A percentile compares a stretch with the other conserved stretches of the same genome.
phyloP scores from a whole-genome alignment of 2,888 invertebrate genomes.

The Ophioninae sp. region DNA sequence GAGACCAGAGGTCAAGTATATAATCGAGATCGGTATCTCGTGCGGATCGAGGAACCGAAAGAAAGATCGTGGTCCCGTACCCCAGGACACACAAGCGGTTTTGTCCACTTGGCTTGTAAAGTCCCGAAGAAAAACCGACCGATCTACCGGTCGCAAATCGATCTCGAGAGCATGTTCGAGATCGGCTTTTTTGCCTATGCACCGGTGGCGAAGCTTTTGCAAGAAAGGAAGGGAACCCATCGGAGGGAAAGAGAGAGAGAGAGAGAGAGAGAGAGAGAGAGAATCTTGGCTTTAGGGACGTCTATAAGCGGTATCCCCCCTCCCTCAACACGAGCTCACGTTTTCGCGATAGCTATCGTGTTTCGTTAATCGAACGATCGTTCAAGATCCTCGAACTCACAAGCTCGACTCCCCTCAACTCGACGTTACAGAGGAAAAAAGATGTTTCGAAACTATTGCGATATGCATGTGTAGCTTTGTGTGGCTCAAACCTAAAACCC shows the following conservation, averaged over 20 bases:
- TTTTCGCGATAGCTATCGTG: slow-evolving; percentile 58
- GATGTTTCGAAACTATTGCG: not conserved
- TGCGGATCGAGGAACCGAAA: not conserved
- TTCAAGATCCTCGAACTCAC: slow-evolving; percentile 43
- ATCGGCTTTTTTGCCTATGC: slow-evolving; percentile 15
- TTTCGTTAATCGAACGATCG: slow-evolving; percentile 62
- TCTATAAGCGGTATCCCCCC: slow-evolving; percentile 20
- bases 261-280: slow-evolving; percentile 13
- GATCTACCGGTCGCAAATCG: slow-evolving; percentile 53
- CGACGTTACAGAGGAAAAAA: too few relatives aligned
- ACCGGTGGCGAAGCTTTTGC: slow-evolving; percentile 14
- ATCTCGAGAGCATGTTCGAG: slow-evolving; percentile 50
- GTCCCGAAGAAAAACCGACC: slow-evolving; percentile 17
- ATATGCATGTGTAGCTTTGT: not conserved
- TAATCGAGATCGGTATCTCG: slow-evolving; percentile 41
- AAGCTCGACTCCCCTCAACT: slow-evolving; percentile 12
- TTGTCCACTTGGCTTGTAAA: slow-evolving; percentile 40
- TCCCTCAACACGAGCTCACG: slow-evolving; percentile 44
- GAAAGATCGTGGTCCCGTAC: slow-evolving; percentile 8
- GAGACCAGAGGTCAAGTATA: slow-evolving; percentile 37
- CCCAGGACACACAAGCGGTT: slow-evolving; percentile 16
- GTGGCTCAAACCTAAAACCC: too few relatives aligned
- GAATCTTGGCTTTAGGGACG: slow-evolving; percentile 8
- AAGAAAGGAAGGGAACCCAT: slow-evolving; percentile 2
- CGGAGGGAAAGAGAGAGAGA: slow-evolving; percentile 11